Conservation (phyloP, 2,113 vertebrate species). For the Lasiurus cinereus region DNA sequence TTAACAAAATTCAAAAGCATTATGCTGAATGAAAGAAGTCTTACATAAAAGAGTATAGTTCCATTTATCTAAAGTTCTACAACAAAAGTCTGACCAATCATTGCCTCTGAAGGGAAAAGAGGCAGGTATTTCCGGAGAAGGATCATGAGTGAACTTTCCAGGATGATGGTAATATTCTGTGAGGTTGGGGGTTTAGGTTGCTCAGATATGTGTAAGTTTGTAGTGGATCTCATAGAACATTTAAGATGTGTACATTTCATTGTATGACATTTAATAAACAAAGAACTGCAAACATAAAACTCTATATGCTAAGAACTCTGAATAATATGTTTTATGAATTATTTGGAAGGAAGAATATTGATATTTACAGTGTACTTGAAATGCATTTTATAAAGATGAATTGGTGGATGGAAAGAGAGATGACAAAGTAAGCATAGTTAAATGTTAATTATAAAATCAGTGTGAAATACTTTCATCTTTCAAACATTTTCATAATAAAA, state of each 20-base stretch:
- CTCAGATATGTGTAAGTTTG: neutral
- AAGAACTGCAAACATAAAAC: neutral
- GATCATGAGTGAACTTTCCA: neutral
- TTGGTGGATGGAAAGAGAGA: neutral
- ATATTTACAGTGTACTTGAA: neutral
- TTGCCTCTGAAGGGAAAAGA: neutral
- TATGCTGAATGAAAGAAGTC: neutral
- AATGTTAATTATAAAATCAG: neutral
- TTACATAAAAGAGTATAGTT: neutral
- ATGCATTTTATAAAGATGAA: neutral
- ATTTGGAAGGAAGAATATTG: neutral
- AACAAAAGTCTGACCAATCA: neutral
- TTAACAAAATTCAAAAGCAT: neutral
- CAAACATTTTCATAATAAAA: neutral
- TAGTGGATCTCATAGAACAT: neutral
- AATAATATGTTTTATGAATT: neutral
- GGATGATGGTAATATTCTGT: neutral
- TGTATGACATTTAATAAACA: neutral
- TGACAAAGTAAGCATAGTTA: neutral
- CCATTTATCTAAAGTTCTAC: neutral
- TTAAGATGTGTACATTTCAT: conserved; percentile 6
- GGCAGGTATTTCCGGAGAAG: neutral
- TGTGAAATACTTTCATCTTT: neutral
- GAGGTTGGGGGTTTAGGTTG: neutral
- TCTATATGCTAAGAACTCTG: neutral